Evolutionary conservation across 2,797 vertebrate species (phyloP).

Genomic region (Rousettus madagascariensis): DNA sequence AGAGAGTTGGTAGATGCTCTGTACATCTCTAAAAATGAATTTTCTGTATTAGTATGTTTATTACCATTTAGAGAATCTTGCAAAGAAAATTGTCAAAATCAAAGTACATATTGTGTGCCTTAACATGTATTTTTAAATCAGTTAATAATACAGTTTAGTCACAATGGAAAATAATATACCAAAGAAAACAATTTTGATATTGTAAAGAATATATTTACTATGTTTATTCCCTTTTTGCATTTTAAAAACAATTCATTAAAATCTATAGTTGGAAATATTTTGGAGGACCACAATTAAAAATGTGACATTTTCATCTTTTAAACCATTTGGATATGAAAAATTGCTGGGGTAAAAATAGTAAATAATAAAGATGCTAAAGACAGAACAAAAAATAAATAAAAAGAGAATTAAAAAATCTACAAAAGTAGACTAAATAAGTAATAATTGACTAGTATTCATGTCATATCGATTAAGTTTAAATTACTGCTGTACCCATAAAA

Average conservation of each 20-base stretch:
- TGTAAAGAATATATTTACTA: not conserved
- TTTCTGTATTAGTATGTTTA: not conserved
- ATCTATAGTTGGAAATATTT: constrained; percentile 23
- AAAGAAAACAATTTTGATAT: not conserved
- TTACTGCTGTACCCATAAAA: not conserved
- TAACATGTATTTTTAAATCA: not conserved
- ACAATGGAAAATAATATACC: not conserved
- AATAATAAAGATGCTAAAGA: not conserved
- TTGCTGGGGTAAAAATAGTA: not conserved
- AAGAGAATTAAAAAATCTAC: not conserved
- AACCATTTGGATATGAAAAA: not conserved
- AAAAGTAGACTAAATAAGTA: constrained; percentile 10
- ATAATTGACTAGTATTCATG: not conserved
- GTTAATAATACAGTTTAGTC: not conserved
- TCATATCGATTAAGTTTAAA: not conserved
- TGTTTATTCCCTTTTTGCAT: not conserved
- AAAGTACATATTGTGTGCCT: not conserved
- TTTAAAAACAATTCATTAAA: constrained; percentile 27
- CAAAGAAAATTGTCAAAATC: not conserved
- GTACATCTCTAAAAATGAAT: not conserved
- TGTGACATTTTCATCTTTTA: constrained; percentile 10
- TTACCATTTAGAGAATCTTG: not conserved
- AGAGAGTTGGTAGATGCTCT: not conserved
- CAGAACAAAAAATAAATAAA: not conserved
- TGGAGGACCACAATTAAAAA: not conserved